Base-by-base conservation (phyloP, 2,888 invertebrate genomes). In the Agapetus fuscipes region DNA sequence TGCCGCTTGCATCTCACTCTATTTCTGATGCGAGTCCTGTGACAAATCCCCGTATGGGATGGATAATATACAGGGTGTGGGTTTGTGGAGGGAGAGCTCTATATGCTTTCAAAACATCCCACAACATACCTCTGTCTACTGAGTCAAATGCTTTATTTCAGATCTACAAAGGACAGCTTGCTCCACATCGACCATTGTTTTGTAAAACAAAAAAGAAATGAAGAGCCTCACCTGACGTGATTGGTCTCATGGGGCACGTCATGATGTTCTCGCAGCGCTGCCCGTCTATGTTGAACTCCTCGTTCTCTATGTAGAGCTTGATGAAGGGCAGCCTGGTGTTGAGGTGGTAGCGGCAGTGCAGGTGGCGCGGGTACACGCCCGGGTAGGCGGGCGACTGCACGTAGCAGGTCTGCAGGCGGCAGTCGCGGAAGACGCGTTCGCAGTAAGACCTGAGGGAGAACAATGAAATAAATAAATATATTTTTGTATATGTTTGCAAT, bases 361-460 rank as follows among this genome's bases (percentile, higher is more conserved):
- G 72, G 54, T 89, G 88, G 43, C 91, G 74, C 1, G 91, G 91
- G 62, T 93, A 93, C 13, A 93, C 81, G 27, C 91, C 91, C 11
- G 91, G 91, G 61, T 88, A 91, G 5, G 90, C 91, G 3, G 93
- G 91, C 10, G 88, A 88, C 62, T 93, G 91, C 3, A 93, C 90
- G 62, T 90, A 91, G 64, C 93, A 93, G 3, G 90, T 90, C 61
- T 91, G 90, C 16, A 91, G 74, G 12, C 86, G 76, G 56, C 88
- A 89, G 57, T 91, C 90, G 34, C 85, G 74, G 64, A 90, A 91
- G 49, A 86, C 81, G 39, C 89, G 71, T 58, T 90, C 89, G 59
- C 90, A 90, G 59, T 89, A 89, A 34, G 86, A 86, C 52, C 84
- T 86, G 61, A 37, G 64, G 57, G 50, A 35, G 29, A 43, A 40